Base-by-base conservation (phyloP, 2,113 vertebrate species). In the Chloropsis cyanopogon region DNA sequence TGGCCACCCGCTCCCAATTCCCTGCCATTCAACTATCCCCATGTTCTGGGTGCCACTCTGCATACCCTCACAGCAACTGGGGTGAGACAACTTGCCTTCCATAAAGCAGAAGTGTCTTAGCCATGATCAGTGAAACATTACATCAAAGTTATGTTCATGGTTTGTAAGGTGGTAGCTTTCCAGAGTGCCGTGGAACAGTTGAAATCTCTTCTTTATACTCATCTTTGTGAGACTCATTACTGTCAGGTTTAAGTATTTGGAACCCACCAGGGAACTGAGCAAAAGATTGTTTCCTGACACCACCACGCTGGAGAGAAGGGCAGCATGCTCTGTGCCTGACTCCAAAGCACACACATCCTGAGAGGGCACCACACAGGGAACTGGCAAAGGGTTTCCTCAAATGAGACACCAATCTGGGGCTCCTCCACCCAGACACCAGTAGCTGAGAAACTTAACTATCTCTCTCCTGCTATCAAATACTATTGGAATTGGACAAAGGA, bases 251-350 rank as follows among this genome's bases (percentile, higher is more conserved):
- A 82, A 87, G 24, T 64, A n/a, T 72, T 77, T 46, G 1, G 12
- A 88, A 54, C 35, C 42, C 52, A 14, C 16, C 3, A 5, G 28
- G 49, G 47, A 76, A 16, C 14, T 15, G 31, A 64, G 42, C 4
- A 2, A 63, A 80, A 25, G 70, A 35, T 14, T 44, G 29, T 54
- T 78, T 46, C 28, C 37, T 6, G 24, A 39, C 57, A 66, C 9
- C 47, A n/a, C 19, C 1, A 5, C 0, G 0, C 44, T 69, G 54
- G 44, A 64, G 66, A 64, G 3, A 2, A 68, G 68, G 59, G 59
- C 71, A 47, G 49, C 14, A 4, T 4, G 17, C 41, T 68, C 64
- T 25, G 41, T 20, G 42, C 37, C 46, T 73, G 73, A 7, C 49
- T 80, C 73, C 78, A 46, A n/a, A 73, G 37, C 63, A 63, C 18